phyloP scores from a whole-genome alignment of 2,113 vertebrate genomes.

The Blennius ocellaris region DNA sequence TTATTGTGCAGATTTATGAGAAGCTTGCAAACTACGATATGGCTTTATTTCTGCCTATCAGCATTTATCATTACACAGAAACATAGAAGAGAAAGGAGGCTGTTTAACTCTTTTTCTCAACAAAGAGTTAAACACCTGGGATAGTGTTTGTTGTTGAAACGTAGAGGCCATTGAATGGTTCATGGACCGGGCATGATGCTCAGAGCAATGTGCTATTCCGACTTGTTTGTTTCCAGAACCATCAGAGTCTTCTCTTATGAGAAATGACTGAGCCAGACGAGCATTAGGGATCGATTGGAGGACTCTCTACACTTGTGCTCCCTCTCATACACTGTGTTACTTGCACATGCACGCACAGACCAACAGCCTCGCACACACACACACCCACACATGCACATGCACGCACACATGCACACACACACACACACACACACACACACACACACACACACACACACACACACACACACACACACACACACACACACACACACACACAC shows the following conservation, averaged over 20 bases:
- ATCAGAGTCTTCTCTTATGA: slow-evolving; percentile 40
- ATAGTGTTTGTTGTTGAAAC: slow-evolving; percentile 23
- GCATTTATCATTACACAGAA: background rate
- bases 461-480: background rate
- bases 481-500: slow-evolving; percentile 11
- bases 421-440: slow-evolving; percentile 9
- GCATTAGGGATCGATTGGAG: slow-evolving; percentile 55
- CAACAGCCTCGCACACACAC: slow-evolving; percentile 5
- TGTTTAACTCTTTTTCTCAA: background rate
- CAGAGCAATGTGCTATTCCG: slow-evolving; percentile 43
- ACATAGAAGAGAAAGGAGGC: slow-evolving; percentile 23
- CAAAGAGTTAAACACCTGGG: slow-evolving; percentile 19
- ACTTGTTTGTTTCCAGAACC: slow-evolving; percentile 47
- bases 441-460: slow-evolving; percentile 12
- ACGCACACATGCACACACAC: no score
- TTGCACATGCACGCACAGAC: slow-evolving; percentile 3
- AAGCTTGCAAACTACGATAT: slow-evolving; percentile 15
- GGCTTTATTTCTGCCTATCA: slow-evolving; percentile 10
- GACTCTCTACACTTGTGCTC: slow-evolving; percentile 7
- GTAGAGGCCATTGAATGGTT: slow-evolving; percentile 30
- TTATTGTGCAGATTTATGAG: slow-evolving; percentile 17
- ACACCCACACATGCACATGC: slow-evolving; percentile 18
- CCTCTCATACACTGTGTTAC: slow-evolving; percentile 5
- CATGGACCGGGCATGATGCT: slow-evolving; percentile 28
- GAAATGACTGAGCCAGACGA: slow-evolving; percentile 42